Evolutionary conservation across 2,797 vertebrate species (phyloP).

Genomic region (Argyrosomus regius): DNA sequence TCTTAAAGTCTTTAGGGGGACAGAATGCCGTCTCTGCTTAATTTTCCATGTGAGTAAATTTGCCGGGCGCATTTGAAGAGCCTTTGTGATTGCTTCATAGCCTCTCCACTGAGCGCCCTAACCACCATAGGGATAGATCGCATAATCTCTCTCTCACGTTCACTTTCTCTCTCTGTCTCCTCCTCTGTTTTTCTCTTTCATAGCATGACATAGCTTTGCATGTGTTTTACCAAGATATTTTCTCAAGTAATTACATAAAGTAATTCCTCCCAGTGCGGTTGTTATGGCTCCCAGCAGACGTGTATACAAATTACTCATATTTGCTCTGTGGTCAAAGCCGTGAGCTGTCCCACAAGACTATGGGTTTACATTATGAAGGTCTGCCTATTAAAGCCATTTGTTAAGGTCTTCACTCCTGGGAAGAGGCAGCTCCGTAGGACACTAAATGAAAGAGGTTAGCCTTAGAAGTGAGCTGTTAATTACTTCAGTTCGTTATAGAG

Average conservation of each 20-base stretch:
- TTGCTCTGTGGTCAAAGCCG: constrained; percentile 84
- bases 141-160: constrained; percentile 59
- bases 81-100: constrained; percentile 81
- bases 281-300: constrained; percentile 85
- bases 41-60: constrained; percentile 85
- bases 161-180: constrained; percentile 41
- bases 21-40: constrained; percentile 77
- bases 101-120: constrained; percentile 67
- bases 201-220: constrained; percentile 72
- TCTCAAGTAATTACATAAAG: constrained; percentile 87
- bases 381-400: constrained; percentile 89
- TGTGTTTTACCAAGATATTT: constrained; percentile 80
- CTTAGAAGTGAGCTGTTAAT: constrained; percentile 81
- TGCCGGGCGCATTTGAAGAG: constrained; percentile 77
- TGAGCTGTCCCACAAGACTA: constrained; percentile 81
- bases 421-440: constrained; percentile 75
- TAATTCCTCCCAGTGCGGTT: constrained; percentile 85
- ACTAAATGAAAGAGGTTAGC: constrained; percentile 77
- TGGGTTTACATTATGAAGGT: constrained; percentile 83
- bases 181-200: constrained; percentile 58
- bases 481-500: constrained; percentile 82
- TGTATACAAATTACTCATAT: constrained; percentile 88
- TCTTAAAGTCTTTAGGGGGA: constrained; percentile 83
- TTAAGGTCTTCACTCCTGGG: constrained; percentile 84
- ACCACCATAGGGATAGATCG: constrained; percentile 76